A percentile compares a stretch with the other conserved stretches of the same genome.
Conservation (phyloP, 2,113 vertebrate genomes). For the Bos indicus region DNA sequence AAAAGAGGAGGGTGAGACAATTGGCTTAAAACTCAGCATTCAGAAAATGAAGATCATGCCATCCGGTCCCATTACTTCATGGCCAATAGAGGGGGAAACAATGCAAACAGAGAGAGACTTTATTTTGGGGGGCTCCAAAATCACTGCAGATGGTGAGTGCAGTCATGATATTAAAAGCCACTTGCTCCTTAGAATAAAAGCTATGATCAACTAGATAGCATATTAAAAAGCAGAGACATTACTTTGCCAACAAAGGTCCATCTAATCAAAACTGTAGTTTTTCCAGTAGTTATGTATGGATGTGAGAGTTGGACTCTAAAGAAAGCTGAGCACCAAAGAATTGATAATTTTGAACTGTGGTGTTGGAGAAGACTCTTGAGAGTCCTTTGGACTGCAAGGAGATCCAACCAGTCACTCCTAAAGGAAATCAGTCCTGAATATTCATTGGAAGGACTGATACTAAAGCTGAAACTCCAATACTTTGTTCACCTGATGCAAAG, state of each 20-base stretch:
- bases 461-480: not conserved
- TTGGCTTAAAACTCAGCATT: not conserved
- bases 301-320: not conserved
- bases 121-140: not conserved
- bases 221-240: not conserved
- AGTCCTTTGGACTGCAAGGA: not conserved
- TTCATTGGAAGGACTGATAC: not conserved
- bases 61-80: not conserved
- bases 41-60: not conserved
- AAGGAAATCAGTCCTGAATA: not conserved
- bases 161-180: not conserved
- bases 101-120: not conserved
- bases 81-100: not conserved
- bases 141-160: not conserved
- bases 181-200: not conserved
- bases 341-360: not conserved
- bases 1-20: not conserved
- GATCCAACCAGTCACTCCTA: not conserved
- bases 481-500: not conserved
- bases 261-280: not conserved
- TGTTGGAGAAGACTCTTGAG: not conserved
- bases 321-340: not conserved
- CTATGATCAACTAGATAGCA: not conserved
- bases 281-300: not conserved
- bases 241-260: not conserved